Evolutionary conservation across 2,797 vertebrate genomes (phyloP), one percentile per base, ranked within the genome.

Genomic region (Labeo calbasu): DNA sequence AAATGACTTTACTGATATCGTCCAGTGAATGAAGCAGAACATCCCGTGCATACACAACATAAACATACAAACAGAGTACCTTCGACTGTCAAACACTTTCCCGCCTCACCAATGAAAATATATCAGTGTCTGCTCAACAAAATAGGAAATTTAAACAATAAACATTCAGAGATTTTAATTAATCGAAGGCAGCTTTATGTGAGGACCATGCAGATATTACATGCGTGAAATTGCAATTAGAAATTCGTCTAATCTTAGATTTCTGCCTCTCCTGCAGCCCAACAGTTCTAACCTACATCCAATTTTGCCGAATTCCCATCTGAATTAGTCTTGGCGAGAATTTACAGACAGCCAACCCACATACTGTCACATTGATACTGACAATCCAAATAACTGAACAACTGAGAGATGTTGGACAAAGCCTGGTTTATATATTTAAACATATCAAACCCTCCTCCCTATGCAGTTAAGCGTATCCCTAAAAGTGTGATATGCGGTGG

Each of bases 321-420:
- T 63, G 82, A 61, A 21, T 63, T 23, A 68, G 50, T 76, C 70
- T 77, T 75, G 53, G 51, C 43, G 43, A 77, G 43, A 66, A 68
- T 81, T 81, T 81, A 25, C 70, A 81, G 48, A 80, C 63, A 55
- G 70, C 50, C 84, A 85, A 68, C 84, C 69, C 78, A 85, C 84
- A 81, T 72, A 68, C 68, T 51, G 78, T 77, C 55, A 70, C 53
- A 77, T 28, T 68, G 55, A 81, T 46, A 69, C 61, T 61, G 84
- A 76, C 48, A 53, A 77, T 68, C 13, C 28, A 65, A 40, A 65
- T 75, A 65, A 65, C 57, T 66, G 9, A 75, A 53, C 59, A 65
- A 73, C 53, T 68, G n/a, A 15, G 61, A 46, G 19, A 57, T 51
- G 59, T 25, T 25, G 70, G 25, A 32, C 11, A 53, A 48, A 65